These are phyloP conservation scores for Samia ricini DNA, from an alignment of 1,140 invertebrate genomes.

Conservation along the genomic window DNA sequence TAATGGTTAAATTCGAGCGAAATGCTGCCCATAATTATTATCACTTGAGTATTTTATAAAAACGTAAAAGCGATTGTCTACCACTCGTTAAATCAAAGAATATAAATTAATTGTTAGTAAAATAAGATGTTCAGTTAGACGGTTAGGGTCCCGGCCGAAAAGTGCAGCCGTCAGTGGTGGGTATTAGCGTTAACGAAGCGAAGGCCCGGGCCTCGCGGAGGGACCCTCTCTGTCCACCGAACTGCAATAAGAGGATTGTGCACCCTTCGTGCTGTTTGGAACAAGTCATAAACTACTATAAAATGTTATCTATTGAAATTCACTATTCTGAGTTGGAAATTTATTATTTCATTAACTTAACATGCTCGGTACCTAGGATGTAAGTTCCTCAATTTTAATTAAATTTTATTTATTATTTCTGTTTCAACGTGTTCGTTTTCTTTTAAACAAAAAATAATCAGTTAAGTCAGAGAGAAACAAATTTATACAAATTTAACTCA, in stretches of 20 bases:
- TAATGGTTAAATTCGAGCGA: no score
- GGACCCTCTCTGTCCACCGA: conserved; percentile 39
- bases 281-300: conserved; percentile 22
- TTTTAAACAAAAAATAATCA: no score
- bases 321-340: no score
- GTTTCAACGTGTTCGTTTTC: no score
- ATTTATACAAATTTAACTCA: no score
- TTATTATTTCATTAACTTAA: no score
- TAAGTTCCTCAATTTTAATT: no score
- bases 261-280: conserved; percentile 46
- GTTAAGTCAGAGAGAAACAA: no score
- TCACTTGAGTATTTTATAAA: background rate
- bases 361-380: no score
- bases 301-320: no score
- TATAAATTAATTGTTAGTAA: background rate
- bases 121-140: conserved; percentile 26
- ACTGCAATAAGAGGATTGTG: conserved; percentile 74
- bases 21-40: no score
- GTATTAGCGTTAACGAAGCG: conserved; percentile 61
- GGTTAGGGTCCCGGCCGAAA: conserved; percentile 33
- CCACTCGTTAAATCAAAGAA: conserved; percentile 23
- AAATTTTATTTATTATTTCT: no score
- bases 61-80: conserved; percentile 20
- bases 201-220: conserved; percentile 38
- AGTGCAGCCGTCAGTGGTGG: conserved; percentile 64